Conservation (phyloP, 1,140 invertebrate genomes). For the Sarcophaga peregrina region DNA sequence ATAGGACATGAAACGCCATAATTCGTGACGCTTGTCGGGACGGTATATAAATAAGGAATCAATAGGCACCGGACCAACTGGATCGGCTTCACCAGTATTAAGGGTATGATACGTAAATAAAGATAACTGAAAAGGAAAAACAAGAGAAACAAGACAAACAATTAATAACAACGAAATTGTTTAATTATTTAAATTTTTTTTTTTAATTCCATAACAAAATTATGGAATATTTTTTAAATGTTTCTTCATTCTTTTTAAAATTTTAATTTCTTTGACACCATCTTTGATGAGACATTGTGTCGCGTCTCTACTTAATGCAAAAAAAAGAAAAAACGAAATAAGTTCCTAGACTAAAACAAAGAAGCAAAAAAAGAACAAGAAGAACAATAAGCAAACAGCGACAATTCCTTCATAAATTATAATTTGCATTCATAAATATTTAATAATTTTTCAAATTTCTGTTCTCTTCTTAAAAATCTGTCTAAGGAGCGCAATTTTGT, state of each 20-base stretch:
- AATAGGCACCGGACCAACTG: slow-evolving; percentile 89
- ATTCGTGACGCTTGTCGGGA: slow-evolving; percentile 88
- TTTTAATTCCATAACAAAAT: background rate
- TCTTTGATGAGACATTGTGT: slow-evolving; percentile 36
- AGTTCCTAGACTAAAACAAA: background rate
- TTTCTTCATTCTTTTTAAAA: background rate
- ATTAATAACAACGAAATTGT: background rate
- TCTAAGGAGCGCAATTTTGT: no score
- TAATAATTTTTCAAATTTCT: background rate
- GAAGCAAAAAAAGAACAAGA: background rate
- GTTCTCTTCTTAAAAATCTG: no score
- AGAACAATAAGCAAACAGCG: background rate
- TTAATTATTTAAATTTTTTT: no score
- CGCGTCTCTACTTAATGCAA: background rate
- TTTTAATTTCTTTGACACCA: background rate
- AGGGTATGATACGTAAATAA: slow-evolving; percentile 93
- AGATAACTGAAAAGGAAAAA: slow-evolving; percentile 24
- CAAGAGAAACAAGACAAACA: background rate
- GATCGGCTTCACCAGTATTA: slow-evolving; percentile 82
- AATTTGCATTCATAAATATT: slow-evolving; percentile 26
- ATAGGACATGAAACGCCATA: slow-evolving; percentile 95
- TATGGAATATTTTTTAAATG: background rate
- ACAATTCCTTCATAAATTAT: slow-evolving; percentile 4
- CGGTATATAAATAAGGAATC: slow-evolving; percentile 94
- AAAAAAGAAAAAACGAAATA: background rate